phyloP scores from a whole-genome alignment of 2,113 vertebrate genomes.

The Anguilla japonica region DNA sequence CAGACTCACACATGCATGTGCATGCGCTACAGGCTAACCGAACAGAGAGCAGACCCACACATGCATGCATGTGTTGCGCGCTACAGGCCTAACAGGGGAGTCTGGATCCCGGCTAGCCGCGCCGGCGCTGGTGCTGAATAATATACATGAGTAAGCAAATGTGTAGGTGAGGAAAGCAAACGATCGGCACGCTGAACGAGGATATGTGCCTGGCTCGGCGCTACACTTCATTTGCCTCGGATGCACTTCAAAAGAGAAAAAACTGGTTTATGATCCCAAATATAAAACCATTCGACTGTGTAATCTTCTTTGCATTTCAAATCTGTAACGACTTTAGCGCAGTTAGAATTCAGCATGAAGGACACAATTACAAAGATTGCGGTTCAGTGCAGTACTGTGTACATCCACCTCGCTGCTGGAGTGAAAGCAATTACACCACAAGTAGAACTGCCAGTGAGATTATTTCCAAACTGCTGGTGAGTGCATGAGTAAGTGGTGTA shows the following conservation, averaged over 20 bases:
- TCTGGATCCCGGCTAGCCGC: too few species aligned
- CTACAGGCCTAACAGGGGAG: not conserved
- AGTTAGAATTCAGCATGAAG: not conserved
- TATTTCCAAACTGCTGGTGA: not conserved
- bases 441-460: not conserved
- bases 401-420: not conserved
- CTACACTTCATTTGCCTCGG: not conserved
- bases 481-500: not conserved
- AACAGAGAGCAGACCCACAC: not conserved
- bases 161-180: conserved; percentile 3
- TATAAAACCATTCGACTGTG: too few species aligned
- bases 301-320: not conserved
- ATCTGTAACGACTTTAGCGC: not conserved
- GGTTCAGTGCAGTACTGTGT: not conserved
- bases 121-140: not conserved
- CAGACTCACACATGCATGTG: too few species aligned
- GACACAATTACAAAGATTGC: not conserved
- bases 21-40: too few species aligned
- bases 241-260: not conserved
- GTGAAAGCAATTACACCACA: not conserved
- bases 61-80: too few species aligned
- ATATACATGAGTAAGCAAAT: not conserved
- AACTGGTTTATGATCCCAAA: too few species aligned
- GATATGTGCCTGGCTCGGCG: not conserved
- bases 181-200: not conserved